Base-by-base conservation (phyloP, 2,888 invertebrate species). In the Palloptera scutellata region DNA sequence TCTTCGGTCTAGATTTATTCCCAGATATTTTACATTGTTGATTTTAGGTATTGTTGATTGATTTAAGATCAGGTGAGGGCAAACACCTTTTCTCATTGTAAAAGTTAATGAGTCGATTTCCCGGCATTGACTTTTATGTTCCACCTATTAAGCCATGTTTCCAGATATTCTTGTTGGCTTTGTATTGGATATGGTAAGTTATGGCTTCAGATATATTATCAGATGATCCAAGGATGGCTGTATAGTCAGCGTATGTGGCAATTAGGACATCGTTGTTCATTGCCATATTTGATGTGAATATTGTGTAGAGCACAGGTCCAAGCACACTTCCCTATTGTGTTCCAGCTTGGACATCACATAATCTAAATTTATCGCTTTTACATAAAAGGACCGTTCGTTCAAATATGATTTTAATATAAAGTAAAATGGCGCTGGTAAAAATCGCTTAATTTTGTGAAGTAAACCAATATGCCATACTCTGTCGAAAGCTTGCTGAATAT, bases 271-370 rank as follows among this genome's bases (percentile, higher is more conserved):
- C 12, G n/a, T 53, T 15, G 12, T 42, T 54, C 6, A 30, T 45
- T 15, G 66, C 61, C 45, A 66, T 54, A 55, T 66, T 61, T 15
- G 60, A 42, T 15, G 66, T 66, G 61, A 51, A 65, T 12, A 65
- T 30, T 15, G 65, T 59, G 40, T 59, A 65, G 15, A 64, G 45
- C 1, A 64, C 20, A n/a, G 59, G 64, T 15, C 58, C 64, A 3
- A 64, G 42, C 12, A 64, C 58, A 17, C 64, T 64, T 12, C 64
- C 64, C 30, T 64, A 59, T 41, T 51, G 58, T 11, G 30, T 40
- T 20, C 48, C 58, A 43, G 54, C 42, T n/a, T 54, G 13, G 13
- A 30, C n/a, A 12, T 20, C 41, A 30, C 40, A 12, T 30, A 30
- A 40, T 2, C 17, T 12, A n/a, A 30, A 30, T 57, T 57, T 6